Base-by-base conservation (phyloP, 2,797 vertebrate genomes). In the Gallinago stenura region DNA sequence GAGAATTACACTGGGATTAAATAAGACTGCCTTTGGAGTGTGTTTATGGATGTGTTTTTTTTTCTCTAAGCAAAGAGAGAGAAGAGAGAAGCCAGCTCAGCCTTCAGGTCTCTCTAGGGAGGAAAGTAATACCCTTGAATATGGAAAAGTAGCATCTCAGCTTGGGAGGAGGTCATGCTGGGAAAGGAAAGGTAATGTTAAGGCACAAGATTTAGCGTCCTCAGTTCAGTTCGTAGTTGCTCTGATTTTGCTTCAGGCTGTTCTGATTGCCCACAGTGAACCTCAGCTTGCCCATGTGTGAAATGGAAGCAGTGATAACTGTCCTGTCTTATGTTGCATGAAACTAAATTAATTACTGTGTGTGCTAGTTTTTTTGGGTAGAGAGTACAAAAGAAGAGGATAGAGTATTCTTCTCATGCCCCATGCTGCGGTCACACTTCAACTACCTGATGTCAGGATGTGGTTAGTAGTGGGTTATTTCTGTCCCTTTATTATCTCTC, bases 1-100 rank as follows among this genome's bases (percentile, higher is more conserved):
- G 81, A 96, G 95, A 97, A 97, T 96, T 97, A 96, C 84, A 90
- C 58, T 96, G 87, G 94, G 95, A 97, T 98, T 98, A 97, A 98
- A 89, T 94, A 95, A 96, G 87, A 82, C 80, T 87, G 58, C 58
- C 56, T 93, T 96, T 95, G 77, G 96, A 87, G 60, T 85, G 41
- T 83, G 68, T 94, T 89, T 93, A 77, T 73, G 70, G 61, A 93
- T 86, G 30, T 73, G 26, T 13, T 25, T 73, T 62, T 54, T n/a
- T 78, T n/a, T 5, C 19, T 76, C 56, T 93, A 78, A 96, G 88
- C 64, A 62, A 71, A 95, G 77, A 78, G 87, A 95, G 91, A 93
- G 86, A 88, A 78, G 82, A 95, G 53, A 75, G 58, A 83, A 89
- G 48, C 60, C 58, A 86, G 83, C 58, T 95, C 83, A 95, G 89